These are phyloP conservation scores for Oikopleura dioica DNA, from an alignment of 23 tunicate genomes.

Conservation along the genomic window DNA sequence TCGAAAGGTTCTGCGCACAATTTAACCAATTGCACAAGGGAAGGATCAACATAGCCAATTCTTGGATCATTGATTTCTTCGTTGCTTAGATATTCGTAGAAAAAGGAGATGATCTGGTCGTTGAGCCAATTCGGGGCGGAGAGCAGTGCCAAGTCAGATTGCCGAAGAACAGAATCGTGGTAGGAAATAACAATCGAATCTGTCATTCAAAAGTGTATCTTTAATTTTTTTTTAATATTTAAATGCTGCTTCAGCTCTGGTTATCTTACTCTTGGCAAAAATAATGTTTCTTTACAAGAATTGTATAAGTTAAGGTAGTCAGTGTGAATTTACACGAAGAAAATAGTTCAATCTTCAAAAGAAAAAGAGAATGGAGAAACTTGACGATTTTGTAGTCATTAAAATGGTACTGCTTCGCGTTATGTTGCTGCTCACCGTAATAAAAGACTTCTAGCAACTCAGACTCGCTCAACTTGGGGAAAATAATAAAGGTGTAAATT, in stretches of 20 bases:
- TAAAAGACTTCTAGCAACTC: no score
- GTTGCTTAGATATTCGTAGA: background rate
- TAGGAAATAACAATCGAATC: background rate
- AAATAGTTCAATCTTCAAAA: no score
- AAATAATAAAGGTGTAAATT: no score
- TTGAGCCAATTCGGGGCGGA: conserved; percentile 5
- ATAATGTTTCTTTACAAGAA: no score
- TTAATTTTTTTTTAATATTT: no score
- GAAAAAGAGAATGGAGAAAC: no score
- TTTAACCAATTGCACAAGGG: background rate
- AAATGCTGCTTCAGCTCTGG: background rate
- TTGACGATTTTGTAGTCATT: no score
- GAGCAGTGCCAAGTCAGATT: conserved; percentile 8
- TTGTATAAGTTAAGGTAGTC: no score
- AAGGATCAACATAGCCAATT: background rate
- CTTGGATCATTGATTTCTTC: background rate
- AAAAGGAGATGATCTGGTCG: background rate
- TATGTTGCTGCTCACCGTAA: no score
- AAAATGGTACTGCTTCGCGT: no score
- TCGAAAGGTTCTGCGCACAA: background rate
- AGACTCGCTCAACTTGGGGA: no score
- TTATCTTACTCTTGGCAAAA: background rate
- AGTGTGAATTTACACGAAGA: no score
- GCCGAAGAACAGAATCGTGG: background rate
- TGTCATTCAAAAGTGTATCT: background rate